phyloP scores from a whole-genome alignment of 2,888 invertebrate species.

The Epinotia bilunana region DNA sequence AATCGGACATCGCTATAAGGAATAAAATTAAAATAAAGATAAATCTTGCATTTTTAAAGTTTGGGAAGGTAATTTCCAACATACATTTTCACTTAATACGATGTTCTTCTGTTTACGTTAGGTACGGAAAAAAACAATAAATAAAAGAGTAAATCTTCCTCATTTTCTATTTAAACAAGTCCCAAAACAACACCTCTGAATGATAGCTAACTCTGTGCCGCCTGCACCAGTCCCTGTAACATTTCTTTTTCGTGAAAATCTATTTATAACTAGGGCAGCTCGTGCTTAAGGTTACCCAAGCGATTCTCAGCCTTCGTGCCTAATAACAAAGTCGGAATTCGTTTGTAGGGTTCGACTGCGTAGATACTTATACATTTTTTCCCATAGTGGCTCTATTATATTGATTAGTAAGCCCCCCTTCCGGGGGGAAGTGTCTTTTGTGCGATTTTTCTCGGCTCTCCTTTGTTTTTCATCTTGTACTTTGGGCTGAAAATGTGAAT shows the following conservation, averaged over 20 bases:
- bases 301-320: conserved; percentile 56
- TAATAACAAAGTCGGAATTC: conserved; percentile 53
- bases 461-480: conserved; percentile 74
- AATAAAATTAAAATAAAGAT: no score
- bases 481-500: conserved; percentile 54
- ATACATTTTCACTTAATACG: no score
- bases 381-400: conserved; percentile 84
- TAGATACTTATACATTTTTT: conserved; percentile 77
- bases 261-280: conserved; percentile 84
- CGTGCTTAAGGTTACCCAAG: conserved; percentile 56
- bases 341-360: conserved; percentile 50
- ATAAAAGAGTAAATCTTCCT: neutral
- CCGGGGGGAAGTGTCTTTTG: conserved; percentile 75
- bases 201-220: conserved; percentile 62
- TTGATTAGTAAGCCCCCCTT: conserved; percentile 81
- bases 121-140: neutral
- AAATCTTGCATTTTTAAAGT: no score
- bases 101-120: no score
- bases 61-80: no score
- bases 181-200: conserved; percentile 49
- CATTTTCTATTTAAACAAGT: neutral
- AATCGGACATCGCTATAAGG: no score
- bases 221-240: conserved; percentile 84
- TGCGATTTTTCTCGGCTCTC: conserved; percentile 71
- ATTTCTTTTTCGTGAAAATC: conserved; percentile 85